Base-by-base conservation (phyloP, 2,113 vertebrate genomes). In the Bettongia penicillata region DNA sequence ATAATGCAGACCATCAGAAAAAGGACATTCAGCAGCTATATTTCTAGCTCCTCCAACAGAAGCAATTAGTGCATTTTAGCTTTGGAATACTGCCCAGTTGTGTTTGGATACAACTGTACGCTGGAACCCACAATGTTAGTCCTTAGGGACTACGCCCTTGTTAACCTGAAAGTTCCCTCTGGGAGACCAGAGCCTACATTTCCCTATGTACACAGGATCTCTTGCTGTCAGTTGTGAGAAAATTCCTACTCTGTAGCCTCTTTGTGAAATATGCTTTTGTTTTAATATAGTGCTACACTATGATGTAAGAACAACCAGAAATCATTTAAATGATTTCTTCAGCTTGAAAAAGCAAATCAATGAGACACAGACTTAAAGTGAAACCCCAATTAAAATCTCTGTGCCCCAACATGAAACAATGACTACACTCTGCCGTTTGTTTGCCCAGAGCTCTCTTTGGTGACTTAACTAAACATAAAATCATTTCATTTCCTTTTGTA, bases 31-130 rank as follows among this genome's bases (percentile, higher is more conserved):
- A 94, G 90, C 57, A 93, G 93, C 95, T 53, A 57, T 0, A 1
- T 91, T 95, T 94, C 96, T 90, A 89, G 61, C 97, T 98, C 96
- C 96, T 98, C 94, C 95, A 91, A 90, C 19, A 93, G 98, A 97
- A 97, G 96, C 8, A 0, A 95, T 97, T 97, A 95, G 96, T 98
- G 96, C 95, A 97, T 96, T 97, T 97, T 90, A 95, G 91, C 90
- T 96, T 96, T 98, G 96, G 97, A 97, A 55, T 28, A 24, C 49
- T 96, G 97, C 97, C 97, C 96, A 90, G 96, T 51, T 50, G 92
- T 96, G 94, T 97, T 97, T 95, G 24, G n/a, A 50, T 95, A 51
- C 57, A 96, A 93, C 91, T 37, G 50, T 91, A 94, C 90, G 95
- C 97, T 96, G 92, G 96, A 55, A 95, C 91, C 53, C 96, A 31